Base-by-base conservation (phyloP, 2,113 vertebrate species). In the Clupea harengus region DNA sequence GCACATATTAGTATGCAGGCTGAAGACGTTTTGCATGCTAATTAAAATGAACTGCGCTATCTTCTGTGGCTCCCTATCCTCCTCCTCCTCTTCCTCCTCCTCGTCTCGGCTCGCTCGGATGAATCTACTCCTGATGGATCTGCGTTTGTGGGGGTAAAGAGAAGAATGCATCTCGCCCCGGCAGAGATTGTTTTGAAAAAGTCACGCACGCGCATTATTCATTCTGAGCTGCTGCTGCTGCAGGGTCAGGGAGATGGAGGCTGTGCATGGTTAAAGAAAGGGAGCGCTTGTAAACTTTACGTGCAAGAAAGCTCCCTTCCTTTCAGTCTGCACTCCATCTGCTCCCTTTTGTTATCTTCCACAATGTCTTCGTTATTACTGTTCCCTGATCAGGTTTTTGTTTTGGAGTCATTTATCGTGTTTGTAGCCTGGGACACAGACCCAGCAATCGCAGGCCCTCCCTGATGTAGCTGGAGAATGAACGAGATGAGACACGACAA, bases 1-100 rank as follows among this genome's bases (percentile, higher is more conserved):
- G 82, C 87, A 78, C n/a, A 44, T 89, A 93, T 93, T 93, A 90
- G 92, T 92, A 92, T 93, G 92, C 92, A 85, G 67, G n/a, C 49
- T 54, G 72, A 50, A 81, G 52, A 89, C 78, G 85, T 91, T 86
- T 90, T 91, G 86, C 88, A 91, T 88, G 87, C 87, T 90, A 91
- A 93, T 92, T 84, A 88, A 91, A 91, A 90, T 83, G 86, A 88
- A 91, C 84, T 78, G 88, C 52, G 85, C 32, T 83, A 81, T 32
- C 84, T 80, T 88, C 46, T 85, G 45, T 82, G 13, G 81, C 72
- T 85, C 25, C 87, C 82, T 86, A 84, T 90, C 86, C 25, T 87
- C 81, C 82, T 6, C 25, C 25, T 67, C 60, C n/a, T n/a, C 60
- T 4, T 67, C 8, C 6, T 67, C 60, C 13, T 25, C 22, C 25